Evolutionary conservation across 2,888 invertebrate genomes (phyloP).

Genomic region (Rhogogaster chlorosoma): DNA sequence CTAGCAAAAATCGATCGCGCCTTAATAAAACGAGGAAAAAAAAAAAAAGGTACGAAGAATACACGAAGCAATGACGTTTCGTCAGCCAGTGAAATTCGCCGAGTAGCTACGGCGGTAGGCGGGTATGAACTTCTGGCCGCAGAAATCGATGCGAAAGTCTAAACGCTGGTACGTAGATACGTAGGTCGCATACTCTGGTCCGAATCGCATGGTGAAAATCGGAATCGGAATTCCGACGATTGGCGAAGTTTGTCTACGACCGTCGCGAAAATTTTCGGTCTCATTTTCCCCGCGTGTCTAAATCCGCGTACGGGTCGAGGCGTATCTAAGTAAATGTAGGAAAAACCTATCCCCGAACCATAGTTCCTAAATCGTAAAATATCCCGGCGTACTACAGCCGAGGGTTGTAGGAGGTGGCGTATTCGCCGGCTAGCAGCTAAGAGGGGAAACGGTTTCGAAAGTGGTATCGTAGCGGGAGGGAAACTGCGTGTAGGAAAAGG

Average conservation of each 20-base stretch:
- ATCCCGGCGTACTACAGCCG: not conserved
- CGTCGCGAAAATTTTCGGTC: not conserved
- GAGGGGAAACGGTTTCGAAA: not conserved
- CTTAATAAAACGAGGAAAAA: no score
- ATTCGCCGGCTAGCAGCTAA: not conserved
- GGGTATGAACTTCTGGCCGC: not conserved
- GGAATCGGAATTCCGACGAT: not conserved
- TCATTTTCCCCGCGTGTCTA: not conserved
- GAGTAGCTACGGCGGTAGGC: not conserved
- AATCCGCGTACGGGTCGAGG: no score
- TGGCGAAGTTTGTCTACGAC: not conserved
- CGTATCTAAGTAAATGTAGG: no score
- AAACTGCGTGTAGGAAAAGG: not conserved
- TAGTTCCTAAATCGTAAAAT: not conserved
- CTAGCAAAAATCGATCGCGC: no score
- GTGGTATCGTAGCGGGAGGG: not conserved
- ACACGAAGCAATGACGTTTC: no score
- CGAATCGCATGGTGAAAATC: no score
- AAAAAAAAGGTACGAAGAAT: no score
- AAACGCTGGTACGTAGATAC: not conserved
- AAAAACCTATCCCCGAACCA: no score
- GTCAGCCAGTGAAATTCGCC: not conserved
- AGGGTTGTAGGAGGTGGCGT: not conserved
- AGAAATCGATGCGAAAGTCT: not conserved
- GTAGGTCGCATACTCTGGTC: not conserved